Conservation (phyloP, 2,797 vertebrate species). For the Chelon labrosus region DNA sequence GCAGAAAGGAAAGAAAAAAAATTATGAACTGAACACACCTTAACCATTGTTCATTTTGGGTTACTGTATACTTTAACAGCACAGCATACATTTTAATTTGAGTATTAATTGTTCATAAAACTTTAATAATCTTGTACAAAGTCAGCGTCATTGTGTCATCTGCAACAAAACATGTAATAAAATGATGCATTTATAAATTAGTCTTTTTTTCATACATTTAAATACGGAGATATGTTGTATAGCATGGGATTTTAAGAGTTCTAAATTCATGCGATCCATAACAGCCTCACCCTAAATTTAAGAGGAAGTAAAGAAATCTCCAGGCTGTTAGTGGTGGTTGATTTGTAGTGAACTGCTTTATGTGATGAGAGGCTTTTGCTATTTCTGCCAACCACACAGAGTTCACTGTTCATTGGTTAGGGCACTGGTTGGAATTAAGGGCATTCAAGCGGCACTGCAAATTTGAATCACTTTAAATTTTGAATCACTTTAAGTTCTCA, state of each 20-base stretch:
- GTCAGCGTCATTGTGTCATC: background rate
- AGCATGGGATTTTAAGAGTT: no score
- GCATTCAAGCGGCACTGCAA: background rate
- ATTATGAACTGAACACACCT: no score
- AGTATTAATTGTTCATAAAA: background rate
- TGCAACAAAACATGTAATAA: background rate
- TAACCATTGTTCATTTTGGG: background rate
- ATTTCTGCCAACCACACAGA: background rate
- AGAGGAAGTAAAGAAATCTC: background rate
- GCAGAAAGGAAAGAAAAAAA: background rate
- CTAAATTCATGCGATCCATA: background rate
- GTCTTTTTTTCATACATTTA: no score
- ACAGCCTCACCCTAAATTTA: background rate
- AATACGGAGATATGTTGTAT: no score
- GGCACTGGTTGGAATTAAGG: background rate
- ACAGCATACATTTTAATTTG: background rate
- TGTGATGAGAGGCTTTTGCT: background rate
- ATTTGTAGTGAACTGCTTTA: background rate
- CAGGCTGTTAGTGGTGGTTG: background rate
- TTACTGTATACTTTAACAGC: background rate
- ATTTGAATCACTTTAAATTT: background rate
- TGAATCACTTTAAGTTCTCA: no score
- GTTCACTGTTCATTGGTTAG: background rate
- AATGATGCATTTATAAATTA: constrained; percentile 4
- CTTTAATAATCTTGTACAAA: background rate